phyloP scores from a whole-genome alignment of 2,888 invertebrate species.

The Lordiphosa fenestrarum region DNA sequence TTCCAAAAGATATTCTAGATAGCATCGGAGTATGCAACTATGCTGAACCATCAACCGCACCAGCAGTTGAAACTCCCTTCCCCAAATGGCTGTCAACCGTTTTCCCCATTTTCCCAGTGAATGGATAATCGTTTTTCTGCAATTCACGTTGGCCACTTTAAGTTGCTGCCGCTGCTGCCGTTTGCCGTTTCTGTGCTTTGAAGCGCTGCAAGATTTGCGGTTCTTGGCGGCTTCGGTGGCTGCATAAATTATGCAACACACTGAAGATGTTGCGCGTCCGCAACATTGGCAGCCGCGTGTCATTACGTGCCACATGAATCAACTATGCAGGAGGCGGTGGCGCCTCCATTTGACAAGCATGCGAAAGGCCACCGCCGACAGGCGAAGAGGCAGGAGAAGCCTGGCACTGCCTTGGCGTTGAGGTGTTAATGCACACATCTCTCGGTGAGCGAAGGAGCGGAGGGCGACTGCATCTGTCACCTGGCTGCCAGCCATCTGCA shows the following conservation, averaged over 20 bases:
- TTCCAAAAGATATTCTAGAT: too few species aligned
- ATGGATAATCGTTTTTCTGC: constrained; percentile 5
- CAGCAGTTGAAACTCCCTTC: too few species aligned
- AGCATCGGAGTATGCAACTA: too few species aligned
- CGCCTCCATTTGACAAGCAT: constrained; percentile 28
- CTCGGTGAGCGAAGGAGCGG: neutral
- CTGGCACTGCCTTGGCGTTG: constrained; percentile 32
- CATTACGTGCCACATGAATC: constrained; percentile 59
- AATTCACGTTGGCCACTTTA: constrained; percentile 22
- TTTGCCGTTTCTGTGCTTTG: constrained; percentile 20
- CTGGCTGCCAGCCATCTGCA: constrained; percentile 21
- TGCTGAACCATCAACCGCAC: too few species aligned
- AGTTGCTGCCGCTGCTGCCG: constrained; percentile 32
- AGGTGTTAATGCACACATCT: constrained; percentile 56
- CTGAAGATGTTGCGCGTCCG: constrained; percentile 37
- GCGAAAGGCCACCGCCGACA: constrained; percentile 29
- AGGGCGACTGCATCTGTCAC: constrained; percentile 37
- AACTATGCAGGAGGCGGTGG: constrained; percentile 15
- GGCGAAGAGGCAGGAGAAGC: constrained; percentile 7
- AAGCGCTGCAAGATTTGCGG: constrained; percentile 54
- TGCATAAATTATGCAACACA: constrained; percentile 40
- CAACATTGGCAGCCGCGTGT: constrained; percentile 66
- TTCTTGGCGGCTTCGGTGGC: constrained; percentile 39
- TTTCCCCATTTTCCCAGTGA: too few species aligned
- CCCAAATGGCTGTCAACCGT: too few species aligned